Evolutionary conservation across 2,888 invertebrate species (phyloP).

Genomic region (Amphipoea lucens): DNA sequence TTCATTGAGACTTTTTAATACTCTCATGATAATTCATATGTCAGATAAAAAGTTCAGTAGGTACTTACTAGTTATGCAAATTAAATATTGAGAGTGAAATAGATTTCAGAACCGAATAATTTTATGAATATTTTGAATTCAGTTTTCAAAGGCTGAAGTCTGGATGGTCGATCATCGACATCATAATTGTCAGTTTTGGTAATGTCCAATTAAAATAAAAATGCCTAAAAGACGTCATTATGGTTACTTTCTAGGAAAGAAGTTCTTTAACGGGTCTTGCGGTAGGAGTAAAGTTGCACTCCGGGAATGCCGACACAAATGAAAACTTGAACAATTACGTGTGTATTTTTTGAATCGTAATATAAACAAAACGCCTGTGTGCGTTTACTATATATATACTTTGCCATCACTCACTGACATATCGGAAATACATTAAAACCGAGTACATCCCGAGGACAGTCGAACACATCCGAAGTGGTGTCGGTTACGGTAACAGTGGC

Average conservation of each 20-base stretch:
- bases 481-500: no score
- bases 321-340: no score
- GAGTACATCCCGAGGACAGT: no score
- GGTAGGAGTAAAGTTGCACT: no score
- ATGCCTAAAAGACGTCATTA: neutral
- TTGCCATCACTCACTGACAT: no score
- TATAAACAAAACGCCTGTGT: no score
- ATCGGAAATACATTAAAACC: no score
- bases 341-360: no score
- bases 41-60: neutral
- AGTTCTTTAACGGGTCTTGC: no score
- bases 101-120: neutral
- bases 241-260: neutral
- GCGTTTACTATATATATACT: no score
- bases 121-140: neutral
- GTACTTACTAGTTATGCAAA: neutral
- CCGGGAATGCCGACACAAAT: no score
- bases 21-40: neutral
- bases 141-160: neutral
- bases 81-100: neutral
- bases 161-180: neutral
- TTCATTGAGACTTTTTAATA: neutral
- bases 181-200: neutral
- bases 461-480: no score
- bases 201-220: neutral